Base-by-base conservation (phyloP, 2,797 vertebrate species). In the Gymnodraco acuticeps region DNA sequence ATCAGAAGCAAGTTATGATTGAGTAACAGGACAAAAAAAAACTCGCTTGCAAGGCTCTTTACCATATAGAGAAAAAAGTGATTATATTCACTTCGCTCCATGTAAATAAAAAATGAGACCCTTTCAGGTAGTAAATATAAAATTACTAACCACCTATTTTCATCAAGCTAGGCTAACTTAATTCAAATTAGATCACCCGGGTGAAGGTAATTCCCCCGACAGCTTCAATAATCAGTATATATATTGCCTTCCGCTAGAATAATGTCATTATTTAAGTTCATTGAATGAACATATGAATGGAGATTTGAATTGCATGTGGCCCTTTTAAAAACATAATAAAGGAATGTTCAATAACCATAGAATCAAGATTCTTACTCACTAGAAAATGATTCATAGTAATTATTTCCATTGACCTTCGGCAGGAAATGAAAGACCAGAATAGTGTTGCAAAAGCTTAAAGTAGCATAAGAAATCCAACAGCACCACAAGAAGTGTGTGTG, bases 231-330 rank as follows among this genome's bases (percentile, higher is more conserved):
- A 42, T 75, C 17, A 20, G 33, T 33, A 48, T 16, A 59, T 50
- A 23, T 38, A 69, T 62, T 33, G n/a, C 48, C 20, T 78, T 54
- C 76, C 33, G 61, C 67, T 5, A 23, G 19, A 43, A 71, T 75
- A 50, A 77, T 85, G 66, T 42, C 64, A 80, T 81, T 78, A 78
- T 56, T 67, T 2, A 15, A 75, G 10, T 58, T 64, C 4, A 59
- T 5, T 65, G 54, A 85, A 78, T 51, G 15, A 77, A 51, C 38
- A 78, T 56, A 87, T 80, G 70, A 88, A 75, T 80, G 64, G 23
- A 53, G 8, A 75, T 80, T 78, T 82, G 74, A 86, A 65, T 77
- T 68, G 47, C 45, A 84, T 56, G 41, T 58, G 23, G 46, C 27
- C 16, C 52, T 31, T 66, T 76, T 75, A 38, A 90, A 68, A 51